A percentile compares a stretch with the other conserved stretches of the same genome.
These are phyloP conservation scores for Hoplodrina blanda DNA, from an alignment of 2,888 invertebrate species.

Conservation along the genomic window DNA sequence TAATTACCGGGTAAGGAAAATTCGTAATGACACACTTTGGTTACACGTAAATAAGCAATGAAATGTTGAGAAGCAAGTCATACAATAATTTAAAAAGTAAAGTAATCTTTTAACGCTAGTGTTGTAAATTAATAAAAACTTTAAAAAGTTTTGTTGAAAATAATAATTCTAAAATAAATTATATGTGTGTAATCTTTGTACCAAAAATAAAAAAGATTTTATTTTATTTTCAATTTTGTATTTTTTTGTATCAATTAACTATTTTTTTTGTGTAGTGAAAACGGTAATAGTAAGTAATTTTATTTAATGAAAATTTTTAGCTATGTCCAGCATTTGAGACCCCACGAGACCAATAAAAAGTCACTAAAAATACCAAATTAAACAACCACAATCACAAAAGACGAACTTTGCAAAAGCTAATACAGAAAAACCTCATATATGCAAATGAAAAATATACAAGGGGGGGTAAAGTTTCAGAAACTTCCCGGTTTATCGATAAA, in stretches of 20 bases:
- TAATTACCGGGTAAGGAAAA: constrained; percentile 14
- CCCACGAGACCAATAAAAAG: background rate
- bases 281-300: background rate
- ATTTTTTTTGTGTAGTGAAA: too few species aligned
- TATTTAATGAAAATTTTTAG: background rate
- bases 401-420: constrained; percentile 15
- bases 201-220: too few species aligned
- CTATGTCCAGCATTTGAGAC: background rate
- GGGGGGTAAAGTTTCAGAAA: constrained; percentile 40
- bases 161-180: too few species aligned
- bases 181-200: too few species aligned
- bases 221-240: too few species aligned
- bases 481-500: constrained; percentile 60
- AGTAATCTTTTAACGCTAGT: too few species aligned
- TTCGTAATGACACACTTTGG: constrained; percentile 5
- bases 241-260: too few species aligned
- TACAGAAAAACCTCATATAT: constrained; percentile 47
- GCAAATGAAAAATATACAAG: constrained; percentile 56
- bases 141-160: background rate
- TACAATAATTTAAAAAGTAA: background rate
- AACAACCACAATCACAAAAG: constrained; percentile 6
- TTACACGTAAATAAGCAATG: background rate
- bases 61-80: background rate
- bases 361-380: background rate
- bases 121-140: too few species aligned